Evolutionary conservation across 2,888 invertebrate genomes (phyloP).

Genomic region (Cantharis flavilabris): DNA sequence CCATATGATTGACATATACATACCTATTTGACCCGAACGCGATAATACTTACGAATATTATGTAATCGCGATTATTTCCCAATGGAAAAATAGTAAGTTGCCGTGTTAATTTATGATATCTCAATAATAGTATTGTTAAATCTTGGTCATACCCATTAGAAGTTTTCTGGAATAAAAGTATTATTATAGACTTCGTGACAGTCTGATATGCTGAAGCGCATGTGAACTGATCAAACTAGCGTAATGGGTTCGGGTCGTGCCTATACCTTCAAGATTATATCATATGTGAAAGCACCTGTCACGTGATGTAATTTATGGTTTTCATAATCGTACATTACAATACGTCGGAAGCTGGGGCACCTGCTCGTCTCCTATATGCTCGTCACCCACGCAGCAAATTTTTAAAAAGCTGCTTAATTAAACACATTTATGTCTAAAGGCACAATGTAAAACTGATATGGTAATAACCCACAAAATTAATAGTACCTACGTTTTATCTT

Average conservation of each 20-base stretch:
- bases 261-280: conserved; percentile 41
- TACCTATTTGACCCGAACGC: not conserved
- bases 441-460: conserved; percentile 41
- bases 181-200: conserved; percentile 31
- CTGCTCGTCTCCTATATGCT: conserved; percentile 32
- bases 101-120: conserved; percentile 26
- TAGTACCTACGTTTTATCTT: not conserved
- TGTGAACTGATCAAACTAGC: conserved; percentile 37
- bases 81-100: not conserved
- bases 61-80: not conserved
- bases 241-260: conserved; percentile 39
- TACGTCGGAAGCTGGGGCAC: conserved; percentile 37
- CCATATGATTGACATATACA: not conserved
- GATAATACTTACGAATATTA: not conserved
- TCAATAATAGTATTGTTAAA: conserved; percentile 32
- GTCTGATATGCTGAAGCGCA: conserved; percentile 36
- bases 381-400: conserved; percentile 35
- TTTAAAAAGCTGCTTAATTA: conserved; percentile 43
- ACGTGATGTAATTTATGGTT: conserved; percentile 42
- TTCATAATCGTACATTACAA: conserved; percentile 40
- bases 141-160: conserved; percentile 9
- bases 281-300: conserved; percentile 42
- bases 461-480: conserved; percentile 36
- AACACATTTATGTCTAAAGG: conserved; percentile 35
- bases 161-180: conserved; percentile 29